phyloP scores from a whole-genome alignment of 2,113 vertebrate genomes.

The Oostethus manadensis region DNA sequence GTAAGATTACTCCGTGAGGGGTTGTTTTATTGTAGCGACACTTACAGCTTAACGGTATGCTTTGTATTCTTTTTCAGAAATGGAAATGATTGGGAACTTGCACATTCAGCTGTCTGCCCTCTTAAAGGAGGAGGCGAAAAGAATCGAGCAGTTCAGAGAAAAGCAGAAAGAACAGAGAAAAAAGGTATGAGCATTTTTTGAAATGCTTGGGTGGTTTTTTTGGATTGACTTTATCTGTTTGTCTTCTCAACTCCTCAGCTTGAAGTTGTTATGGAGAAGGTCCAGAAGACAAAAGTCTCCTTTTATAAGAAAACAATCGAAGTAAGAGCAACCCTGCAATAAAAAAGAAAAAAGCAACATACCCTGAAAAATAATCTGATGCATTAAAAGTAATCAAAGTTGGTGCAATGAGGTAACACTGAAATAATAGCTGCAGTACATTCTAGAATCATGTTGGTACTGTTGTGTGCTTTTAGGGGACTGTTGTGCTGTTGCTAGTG shows the following conservation, averaged over 20 bases:
- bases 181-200: constrained; percentile 70
- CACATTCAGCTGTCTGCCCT: constrained; percentile 83
- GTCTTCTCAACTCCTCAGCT: constrained; percentile 69
- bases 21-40: not conserved
- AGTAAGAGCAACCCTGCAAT: too few relatives aligned
- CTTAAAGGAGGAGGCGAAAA: constrained; percentile 84
- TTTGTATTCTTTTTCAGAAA: constrained; percentile 70
- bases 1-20: constrained; percentile 68
- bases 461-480: too few relatives aligned
- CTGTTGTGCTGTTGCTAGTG: too few relatives aligned
- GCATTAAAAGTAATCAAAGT: not conserved
- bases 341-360: too few relatives aligned
- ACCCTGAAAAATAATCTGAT: not conserved
- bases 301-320: constrained; percentile 89
- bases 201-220: too few relatives aligned
- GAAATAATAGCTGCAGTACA: too few relatives aligned
- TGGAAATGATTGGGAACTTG: constrained; percentile 84
- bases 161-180: constrained; percentile 92
- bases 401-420: not conserved
- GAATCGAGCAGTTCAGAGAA: constrained; percentile 88
- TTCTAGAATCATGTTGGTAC: too few relatives aligned
- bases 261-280: constrained; percentile 82
- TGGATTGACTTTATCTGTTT: not conserved
- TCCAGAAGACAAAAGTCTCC: constrained; percentile 86
- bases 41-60: not conserved